Percentiles rank a stretch among this genome's conserved stretches.
phyloP scores from a whole-genome alignment of 2,797 vertebrate species.

The Prunella strophiata region DNA sequence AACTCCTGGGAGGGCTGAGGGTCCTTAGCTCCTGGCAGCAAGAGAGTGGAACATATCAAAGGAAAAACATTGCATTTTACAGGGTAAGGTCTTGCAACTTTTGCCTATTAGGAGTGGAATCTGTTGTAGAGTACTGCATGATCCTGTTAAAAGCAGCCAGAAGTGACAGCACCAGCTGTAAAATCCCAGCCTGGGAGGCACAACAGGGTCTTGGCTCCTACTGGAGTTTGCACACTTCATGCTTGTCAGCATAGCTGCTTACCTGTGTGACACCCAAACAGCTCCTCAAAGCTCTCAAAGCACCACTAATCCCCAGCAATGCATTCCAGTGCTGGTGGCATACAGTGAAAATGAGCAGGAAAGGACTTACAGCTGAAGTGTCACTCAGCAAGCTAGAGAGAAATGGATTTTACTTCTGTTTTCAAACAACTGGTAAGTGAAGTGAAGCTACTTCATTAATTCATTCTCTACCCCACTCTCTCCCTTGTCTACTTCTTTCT shows the following conservation, averaged over 20 bases:
- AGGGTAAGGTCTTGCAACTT: background rate
- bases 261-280: background rate
- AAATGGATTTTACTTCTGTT: background rate
- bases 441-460: background rate
- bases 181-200: background rate
- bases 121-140: background rate
- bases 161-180: background rate
- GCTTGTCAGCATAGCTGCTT: background rate
- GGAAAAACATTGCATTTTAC: background rate
- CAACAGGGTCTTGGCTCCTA: background rate
- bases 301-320: background rate
- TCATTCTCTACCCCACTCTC: background rate
- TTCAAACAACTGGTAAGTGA: background rate
- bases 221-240: background rate
- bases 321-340: background rate
- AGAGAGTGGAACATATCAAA: background rate
- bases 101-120: background rate
- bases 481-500: background rate
- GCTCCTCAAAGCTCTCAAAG: background rate
- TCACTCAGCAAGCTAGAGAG: background rate
- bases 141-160: background rate
- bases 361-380: background rate
- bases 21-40: background rate
- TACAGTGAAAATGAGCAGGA: background rate
- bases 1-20: background rate